phyloP scores from a whole-genome alignment of 1,140 invertebrate species.

The Panulirus ornatus region DNA sequence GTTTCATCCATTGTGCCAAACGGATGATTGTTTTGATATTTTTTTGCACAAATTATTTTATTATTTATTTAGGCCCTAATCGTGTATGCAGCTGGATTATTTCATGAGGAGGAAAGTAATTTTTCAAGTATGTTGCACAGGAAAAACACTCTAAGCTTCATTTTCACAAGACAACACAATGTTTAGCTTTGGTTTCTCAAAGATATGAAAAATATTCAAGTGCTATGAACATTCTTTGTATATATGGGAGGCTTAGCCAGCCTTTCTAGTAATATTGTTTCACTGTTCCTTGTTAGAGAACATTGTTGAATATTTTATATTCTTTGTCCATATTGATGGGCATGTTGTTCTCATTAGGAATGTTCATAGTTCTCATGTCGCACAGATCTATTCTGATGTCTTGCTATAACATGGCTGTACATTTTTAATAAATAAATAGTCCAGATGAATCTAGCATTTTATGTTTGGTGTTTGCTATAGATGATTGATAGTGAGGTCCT shows the following conservation, averaged over 20 bases:
- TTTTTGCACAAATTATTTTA: conserved; percentile 24
- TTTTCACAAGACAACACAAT: conserved; percentile 32
- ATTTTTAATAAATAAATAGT: conserved; percentile 65
- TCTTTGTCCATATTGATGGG: conserved; percentile 57
- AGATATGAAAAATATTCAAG: conserved; percentile 37
- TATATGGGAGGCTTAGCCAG: conserved; percentile 52
- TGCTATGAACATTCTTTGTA: conserved; percentile 72
- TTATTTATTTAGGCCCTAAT: conserved; percentile 1
- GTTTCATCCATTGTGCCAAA: conserved; percentile 55
- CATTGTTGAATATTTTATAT: conserved; percentile 72
- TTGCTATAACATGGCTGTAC: conserved; percentile 68
- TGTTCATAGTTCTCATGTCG: conserved; percentile 70
- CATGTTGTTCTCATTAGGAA: conserved; percentile 59
- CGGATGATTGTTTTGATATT: conserved; percentile 45
- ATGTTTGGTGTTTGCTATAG: conserved; percentile 61
- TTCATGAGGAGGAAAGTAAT: neutral
- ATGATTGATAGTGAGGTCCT: conserved; percentile 41
- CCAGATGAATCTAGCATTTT: conserved; percentile 61
- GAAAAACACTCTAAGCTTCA: conserved; percentile 28
- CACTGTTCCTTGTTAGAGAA: conserved; percentile 68
- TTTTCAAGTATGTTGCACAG: conserved; percentile 12
- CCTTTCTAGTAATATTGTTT: conserved; percentile 55
- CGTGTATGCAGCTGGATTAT: conserved; percentile 19
- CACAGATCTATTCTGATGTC: conserved; percentile 65
- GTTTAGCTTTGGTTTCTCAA: conserved; percentile 46